phyloP scores from a whole-genome alignment of 2,888 invertebrate genomes.

The Metallyticus violacea region DNA sequence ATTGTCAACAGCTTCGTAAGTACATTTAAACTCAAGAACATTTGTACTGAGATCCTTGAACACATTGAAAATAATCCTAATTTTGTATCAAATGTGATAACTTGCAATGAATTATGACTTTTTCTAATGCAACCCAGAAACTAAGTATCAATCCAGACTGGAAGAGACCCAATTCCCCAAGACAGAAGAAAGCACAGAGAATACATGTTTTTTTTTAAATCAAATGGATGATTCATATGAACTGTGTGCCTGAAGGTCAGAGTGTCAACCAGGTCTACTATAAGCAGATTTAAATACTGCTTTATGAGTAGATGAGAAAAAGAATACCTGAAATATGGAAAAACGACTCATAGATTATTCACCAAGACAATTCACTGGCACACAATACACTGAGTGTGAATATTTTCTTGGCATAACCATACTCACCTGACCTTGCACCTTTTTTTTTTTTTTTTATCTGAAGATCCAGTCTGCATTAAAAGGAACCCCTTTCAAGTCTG shows the following conservation, averaged over 20 bases:
- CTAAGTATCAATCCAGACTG: neutral
- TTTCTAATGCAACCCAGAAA: slow-evolving; percentile 3
- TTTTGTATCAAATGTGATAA: neutral
- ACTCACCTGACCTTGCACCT: no score
- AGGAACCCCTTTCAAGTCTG: neutral
- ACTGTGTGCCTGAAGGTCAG: slow-evolving; percentile 2
- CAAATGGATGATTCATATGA: neutral
- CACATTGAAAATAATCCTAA: slow-evolving; percentile 1
- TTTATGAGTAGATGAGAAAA: neutral
- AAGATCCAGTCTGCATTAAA: neutral
- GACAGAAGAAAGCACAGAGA: neutral
- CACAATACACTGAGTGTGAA: neutral
- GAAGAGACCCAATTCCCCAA: neutral
- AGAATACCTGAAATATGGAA: neutral
- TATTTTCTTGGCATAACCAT: neutral
- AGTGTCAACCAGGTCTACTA: neutral
- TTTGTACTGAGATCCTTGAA: neutral
- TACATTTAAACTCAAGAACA: no score
- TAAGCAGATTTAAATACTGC: neutral
- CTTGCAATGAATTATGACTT: neutral
- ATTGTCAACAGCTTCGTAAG: no score
- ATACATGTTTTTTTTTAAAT: neutral
- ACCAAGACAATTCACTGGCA: no score
- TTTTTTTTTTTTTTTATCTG: no score
- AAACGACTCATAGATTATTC: no score